Conservation (phyloP, 2,113 vertebrate species). For the Urocynchramus pylzowi region DNA sequence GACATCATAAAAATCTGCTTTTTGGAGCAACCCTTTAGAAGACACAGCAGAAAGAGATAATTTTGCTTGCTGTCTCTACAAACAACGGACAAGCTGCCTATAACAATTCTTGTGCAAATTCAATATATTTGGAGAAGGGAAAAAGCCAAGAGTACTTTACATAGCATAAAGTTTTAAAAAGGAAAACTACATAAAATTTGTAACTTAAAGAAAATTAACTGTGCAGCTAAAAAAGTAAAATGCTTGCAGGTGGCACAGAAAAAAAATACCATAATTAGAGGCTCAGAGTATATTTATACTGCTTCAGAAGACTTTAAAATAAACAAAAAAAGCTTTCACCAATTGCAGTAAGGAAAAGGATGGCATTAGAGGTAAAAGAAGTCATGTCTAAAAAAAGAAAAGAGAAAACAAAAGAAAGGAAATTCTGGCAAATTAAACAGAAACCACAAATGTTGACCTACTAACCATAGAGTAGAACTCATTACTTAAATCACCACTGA, state of each 20-base stretch:
- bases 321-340: constrained; percentile 32
- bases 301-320: constrained; percentile 4
- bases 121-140: neutral
- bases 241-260: constrained; percentile 37
- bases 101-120: neutral
- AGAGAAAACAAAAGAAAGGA: constrained; percentile 41
- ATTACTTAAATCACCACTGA: constrained; percentile 10
- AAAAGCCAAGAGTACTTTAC: neutral
- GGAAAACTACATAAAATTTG: constrained; percentile 13
- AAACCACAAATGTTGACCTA: constrained; percentile 54
- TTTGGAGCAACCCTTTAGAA: neutral
- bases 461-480: constrained; percentile 19
- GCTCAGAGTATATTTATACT: constrained; percentile 28
- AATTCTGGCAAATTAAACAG: constrained; percentile 28
- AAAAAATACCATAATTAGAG: constrained; percentile 45
- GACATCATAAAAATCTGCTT: neutral
- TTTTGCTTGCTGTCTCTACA: neutral
- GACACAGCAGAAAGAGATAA: neutral
- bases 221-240: constrained; percentile 41
- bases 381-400: constrained; percentile 21
- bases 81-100: neutral
- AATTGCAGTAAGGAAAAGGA: constrained; percentile 13
- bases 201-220: constrained; percentile 33
- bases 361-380: constrained; percentile 41
- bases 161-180: constrained; percentile 46